These are phyloP conservation scores for Rhyacophila brunnea DNA, from an alignment of 1,140 invertebrate species.

Conservation along the genomic window DNA sequence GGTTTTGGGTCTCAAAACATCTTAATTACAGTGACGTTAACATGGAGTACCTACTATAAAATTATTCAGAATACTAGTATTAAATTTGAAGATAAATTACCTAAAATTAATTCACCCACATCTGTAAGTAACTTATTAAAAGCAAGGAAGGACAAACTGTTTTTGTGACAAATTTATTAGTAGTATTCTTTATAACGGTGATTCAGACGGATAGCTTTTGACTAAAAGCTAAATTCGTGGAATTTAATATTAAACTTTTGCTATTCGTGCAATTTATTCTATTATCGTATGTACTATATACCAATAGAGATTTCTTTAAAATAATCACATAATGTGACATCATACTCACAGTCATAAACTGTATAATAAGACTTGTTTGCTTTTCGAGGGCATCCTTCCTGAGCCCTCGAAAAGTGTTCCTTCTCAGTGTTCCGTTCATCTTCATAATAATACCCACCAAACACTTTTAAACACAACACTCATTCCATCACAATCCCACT, in stretches of 20 bases:
- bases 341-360: slow-evolving; percentile 73
- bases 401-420: slow-evolving; percentile 70
- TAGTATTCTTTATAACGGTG: neutral
- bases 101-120: too few relatives aligned
- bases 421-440: slow-evolving; percentile 45
- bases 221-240: neutral
- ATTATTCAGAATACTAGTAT: too few relatives aligned
- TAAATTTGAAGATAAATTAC: too few relatives aligned
- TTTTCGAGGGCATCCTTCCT: slow-evolving; percentile 71
- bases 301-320: neutral
- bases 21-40: too few relatives aligned
- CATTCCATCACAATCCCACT: neutral
- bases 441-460: slow-evolving; percentile 3
- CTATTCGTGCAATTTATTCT: neutral
- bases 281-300: neutral
- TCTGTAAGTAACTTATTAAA: too few relatives aligned
- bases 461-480: too few relatives aligned
- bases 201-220: too few relatives aligned
- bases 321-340: neutral
- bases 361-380: slow-evolving; percentile 66
- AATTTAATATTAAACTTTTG: neutral
- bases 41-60: too few relatives aligned
- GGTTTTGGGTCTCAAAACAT: too few relatives aligned
- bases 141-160: too few relatives aligned
- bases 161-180: neutral